Percentiles rank a stretch among this genome's conserved stretches.
Evolutionary conservation across 2,113 vertebrate genomes (phyloP).

Genomic region (Alces alces): DNA sequence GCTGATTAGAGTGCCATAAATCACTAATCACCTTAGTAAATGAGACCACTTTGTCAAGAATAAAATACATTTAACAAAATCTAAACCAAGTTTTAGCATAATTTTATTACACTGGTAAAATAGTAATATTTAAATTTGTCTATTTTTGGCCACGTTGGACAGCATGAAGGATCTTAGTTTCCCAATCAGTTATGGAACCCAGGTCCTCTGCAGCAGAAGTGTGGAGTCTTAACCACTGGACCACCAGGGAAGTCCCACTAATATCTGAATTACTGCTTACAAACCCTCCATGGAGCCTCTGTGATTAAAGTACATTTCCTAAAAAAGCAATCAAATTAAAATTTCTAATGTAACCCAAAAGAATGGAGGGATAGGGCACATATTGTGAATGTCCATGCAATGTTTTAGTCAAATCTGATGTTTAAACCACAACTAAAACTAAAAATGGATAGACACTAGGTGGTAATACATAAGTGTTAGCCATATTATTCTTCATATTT

Average conservation of each 20-base stretch:
- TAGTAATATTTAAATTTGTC: background rate
- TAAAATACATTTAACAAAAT: constrained; percentile 25
- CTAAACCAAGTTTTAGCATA: constrained; percentile 21
- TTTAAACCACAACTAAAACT: constrained; percentile 18
- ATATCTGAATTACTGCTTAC: background rate
- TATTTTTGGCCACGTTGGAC: background rate
- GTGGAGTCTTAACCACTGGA: background rate
- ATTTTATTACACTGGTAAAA: constrained; percentile 23
- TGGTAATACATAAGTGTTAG: background rate
- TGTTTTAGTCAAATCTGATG: background rate
- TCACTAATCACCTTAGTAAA: background rate
- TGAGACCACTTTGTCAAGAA: background rate
- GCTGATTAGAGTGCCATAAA: background rate
- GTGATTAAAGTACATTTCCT: background rate
- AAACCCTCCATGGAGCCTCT: background rate
- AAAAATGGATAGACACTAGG: background rate
- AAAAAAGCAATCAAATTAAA: constrained; percentile 34
- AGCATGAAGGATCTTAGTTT: background rate
- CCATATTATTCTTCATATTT: background rate
- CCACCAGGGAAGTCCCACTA: background rate
- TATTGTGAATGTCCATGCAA: background rate
- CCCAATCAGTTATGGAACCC: background rate
- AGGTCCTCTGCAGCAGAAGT: background rate
- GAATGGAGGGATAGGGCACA: background rate
- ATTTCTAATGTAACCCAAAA: background rate